phyloP scores from a whole-genome alignment of 2,797 vertebrate genomes.

The Salmo trutta region DNA sequence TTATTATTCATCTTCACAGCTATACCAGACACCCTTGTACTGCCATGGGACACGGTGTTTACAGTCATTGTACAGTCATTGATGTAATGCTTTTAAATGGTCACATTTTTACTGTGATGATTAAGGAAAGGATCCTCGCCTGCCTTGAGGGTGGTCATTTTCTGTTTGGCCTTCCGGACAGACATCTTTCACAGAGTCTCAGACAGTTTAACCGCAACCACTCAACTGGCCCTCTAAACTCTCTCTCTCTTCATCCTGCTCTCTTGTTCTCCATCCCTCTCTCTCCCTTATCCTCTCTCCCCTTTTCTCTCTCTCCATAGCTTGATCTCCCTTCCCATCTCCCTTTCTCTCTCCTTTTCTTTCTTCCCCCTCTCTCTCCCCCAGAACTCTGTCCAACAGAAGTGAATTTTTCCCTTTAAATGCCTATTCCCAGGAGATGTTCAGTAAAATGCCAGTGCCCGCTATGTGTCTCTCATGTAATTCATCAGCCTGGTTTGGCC shows the following conservation, averaged over 20 bases:
- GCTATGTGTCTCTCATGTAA: neutral
- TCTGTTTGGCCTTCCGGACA: neutral
- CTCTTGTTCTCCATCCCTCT: neutral
- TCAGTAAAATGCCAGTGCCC: neutral
- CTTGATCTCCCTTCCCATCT: neutral
- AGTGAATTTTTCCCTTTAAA: neutral
- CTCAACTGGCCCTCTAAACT: neutral
- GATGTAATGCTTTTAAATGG: slow-evolving; percentile 41
- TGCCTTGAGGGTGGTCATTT: neutral
- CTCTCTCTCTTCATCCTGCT: neutral
- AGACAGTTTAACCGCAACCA: neutral
- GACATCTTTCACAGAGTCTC: neutral
- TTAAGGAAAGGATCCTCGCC: slow-evolving; percentile 12
- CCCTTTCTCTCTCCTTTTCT: neutral
- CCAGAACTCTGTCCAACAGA: neutral
- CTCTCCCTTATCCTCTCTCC: too few relatives aligned
- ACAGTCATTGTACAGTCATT: slow-evolving; percentile 10
- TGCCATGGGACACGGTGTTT: slow-evolving; percentile 7
- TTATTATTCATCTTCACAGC: slow-evolving; percentile 28
- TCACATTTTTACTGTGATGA: slow-evolving; percentile 27
- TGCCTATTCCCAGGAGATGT: neutral
- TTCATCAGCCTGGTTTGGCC: neutral
- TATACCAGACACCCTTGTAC: slow-evolving; percentile 11
- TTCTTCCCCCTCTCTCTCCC: neutral
- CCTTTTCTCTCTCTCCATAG: too few relatives aligned